Conservation (phyloP, 2,797 vertebrate species). For the Alfaro cultratus region DNA sequence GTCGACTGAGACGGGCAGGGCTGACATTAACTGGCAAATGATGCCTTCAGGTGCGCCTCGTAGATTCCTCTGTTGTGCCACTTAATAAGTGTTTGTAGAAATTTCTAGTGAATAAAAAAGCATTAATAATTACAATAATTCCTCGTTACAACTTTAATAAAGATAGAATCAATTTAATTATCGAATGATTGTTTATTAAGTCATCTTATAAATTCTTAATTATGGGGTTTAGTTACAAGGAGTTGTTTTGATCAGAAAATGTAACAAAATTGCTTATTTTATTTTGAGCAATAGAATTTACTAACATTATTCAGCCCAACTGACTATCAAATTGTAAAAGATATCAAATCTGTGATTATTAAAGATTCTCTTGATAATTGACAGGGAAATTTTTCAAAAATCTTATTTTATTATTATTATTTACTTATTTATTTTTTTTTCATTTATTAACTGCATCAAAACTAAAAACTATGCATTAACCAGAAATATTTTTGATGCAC, state of each 20-base stretch:
- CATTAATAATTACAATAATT: neutral
- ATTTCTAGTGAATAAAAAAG: neutral
- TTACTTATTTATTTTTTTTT: neutral
- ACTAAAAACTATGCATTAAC: neutral
- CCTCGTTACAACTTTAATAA: neutral
- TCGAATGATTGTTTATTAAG: neutral
- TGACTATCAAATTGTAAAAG: neutral
- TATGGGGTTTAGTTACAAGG: neutral
- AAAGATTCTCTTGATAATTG: neutral
- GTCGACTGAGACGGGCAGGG: neutral
- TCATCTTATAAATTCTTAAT: neutral
- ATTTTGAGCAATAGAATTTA: neutral
- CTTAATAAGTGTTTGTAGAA: neutral
- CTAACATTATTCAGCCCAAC: neutral
- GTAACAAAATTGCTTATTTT: neutral
- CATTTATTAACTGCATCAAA: neutral
- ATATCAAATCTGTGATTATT: neutral
- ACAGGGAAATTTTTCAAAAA: neutral
- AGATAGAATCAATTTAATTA: neutral
- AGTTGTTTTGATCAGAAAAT: neutral
- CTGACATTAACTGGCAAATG: constrained; percentile 42
- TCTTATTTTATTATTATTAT: neutral
- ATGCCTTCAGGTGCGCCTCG: constrained; percentile 60
- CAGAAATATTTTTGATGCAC: neutral
- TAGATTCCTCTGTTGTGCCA: neutral